A percentile compares a stretch with the other conserved stretches of the same genome.
Evolutionary conservation across 2,888 invertebrate species (phyloP).

Genomic region (Ophion slaviceki): DNA sequence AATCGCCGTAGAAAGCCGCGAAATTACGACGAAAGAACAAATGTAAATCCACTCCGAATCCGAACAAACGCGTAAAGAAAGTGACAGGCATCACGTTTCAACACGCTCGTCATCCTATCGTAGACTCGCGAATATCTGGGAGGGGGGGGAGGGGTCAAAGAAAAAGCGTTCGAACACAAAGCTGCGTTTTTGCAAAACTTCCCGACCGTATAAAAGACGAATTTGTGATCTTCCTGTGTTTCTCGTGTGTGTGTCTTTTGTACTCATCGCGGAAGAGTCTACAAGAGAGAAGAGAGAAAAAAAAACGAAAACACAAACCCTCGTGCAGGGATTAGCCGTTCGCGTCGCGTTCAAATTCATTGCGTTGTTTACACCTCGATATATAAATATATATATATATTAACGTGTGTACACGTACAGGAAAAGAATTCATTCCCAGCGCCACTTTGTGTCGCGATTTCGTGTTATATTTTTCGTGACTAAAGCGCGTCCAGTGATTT

Average conservation of each 20-base stretch:
- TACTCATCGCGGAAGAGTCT: no score
- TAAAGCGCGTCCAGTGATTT: constrained; percentile 12
- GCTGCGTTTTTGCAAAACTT: neutral
- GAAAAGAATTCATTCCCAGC: neutral
- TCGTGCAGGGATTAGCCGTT: constrained; percentile 6
- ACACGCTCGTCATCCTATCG: neutral
- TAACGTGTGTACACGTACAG: neutral
- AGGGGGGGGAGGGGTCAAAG: neutral
- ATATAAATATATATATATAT: constrained; percentile 1
- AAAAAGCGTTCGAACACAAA: neutral
- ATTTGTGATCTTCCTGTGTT: neutral
- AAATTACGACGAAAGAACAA: neutral
- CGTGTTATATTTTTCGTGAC: constrained; percentile 25
- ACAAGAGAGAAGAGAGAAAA: neutral
- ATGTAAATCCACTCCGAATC: neutral
- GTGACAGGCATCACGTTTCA: constrained; percentile 29
- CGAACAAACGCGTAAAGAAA: constrained; percentile 2
- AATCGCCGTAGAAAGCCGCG: neutral
- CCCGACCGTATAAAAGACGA: neutral
- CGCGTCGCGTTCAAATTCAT: constrained; percentile 6
- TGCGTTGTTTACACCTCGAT: constrained; percentile 25
- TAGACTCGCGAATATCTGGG: neutral
- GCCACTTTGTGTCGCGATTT: neutral
- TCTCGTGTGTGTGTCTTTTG: no score
- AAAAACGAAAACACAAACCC: neutral